phyloP scores from a whole-genome alignment of 2,113 vertebrate species.

The Balaenoptera acutorostrata region DNA sequence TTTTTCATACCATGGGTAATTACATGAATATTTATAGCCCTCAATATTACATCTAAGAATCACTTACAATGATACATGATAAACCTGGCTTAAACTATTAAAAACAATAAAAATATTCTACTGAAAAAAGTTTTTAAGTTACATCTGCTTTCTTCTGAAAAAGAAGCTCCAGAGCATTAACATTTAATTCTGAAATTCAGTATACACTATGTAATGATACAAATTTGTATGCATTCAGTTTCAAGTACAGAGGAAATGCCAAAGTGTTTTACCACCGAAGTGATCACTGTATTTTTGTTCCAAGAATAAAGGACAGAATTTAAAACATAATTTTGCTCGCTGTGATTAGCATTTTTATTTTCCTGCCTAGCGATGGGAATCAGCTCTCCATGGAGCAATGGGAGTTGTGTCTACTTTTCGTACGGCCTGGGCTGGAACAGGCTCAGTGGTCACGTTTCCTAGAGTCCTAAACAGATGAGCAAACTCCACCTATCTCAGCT shows the following conservation, averaged over 20 bases:
- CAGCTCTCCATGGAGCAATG: background rate
- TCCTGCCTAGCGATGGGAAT: background rate
- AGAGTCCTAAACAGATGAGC: background rate
- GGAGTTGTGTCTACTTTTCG: background rate
- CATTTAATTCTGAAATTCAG: slow-evolving; percentile 3
- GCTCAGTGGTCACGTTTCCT: background rate
- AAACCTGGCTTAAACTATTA: background rate
- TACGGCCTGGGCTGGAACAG: background rate
- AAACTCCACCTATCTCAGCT: background rate
- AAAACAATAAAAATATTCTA: background rate
- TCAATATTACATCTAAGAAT: background rate
- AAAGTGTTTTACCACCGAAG: background rate
- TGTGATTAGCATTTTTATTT: background rate
- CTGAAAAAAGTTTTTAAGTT: background rate
- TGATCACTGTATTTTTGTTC: background rate
- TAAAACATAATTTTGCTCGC: background rate
- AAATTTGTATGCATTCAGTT: background rate
- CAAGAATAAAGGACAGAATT: background rate
- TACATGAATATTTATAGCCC: background rate
- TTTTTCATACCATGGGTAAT: background rate
- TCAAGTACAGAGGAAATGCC: background rate
- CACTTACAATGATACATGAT: background rate
- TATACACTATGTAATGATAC: background rate
- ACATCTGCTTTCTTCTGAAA: background rate
- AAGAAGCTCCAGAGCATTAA: background rate